These are phyloP conservation scores for Esox lucius DNA, from an alignment of 2,797 vertebrate genomes.

Conservation along the genomic window DNA sequence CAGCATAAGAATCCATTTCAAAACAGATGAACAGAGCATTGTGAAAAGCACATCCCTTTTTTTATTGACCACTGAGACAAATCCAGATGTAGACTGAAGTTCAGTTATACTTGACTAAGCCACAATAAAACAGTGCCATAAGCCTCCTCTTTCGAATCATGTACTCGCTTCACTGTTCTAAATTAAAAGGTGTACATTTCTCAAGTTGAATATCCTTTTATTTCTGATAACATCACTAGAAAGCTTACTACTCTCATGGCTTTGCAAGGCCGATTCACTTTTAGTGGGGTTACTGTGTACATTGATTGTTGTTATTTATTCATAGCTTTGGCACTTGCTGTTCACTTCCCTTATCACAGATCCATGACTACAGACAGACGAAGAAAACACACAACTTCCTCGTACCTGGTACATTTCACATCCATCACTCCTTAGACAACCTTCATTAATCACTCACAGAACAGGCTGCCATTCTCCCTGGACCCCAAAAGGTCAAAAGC, in stretches of 20 bases:
- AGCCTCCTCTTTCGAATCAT: not conserved
- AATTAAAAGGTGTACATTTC: conserved; percentile 6
- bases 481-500: too few relatives aligned
- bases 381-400: conserved; percentile 11
- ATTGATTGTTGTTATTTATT: not conserved
- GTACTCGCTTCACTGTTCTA: not conserved
- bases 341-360: conserved; percentile 3
- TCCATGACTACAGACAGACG: not conserved
- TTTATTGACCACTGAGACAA: not conserved
- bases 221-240: not conserved
- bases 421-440: conserved; percentile 5
- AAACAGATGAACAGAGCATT: not conserved
- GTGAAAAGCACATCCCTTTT: not conserved
- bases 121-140: too few relatives aligned
- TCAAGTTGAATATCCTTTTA: not conserved
- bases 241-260: not conserved
- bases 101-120: not conserved
- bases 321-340: not conserved
- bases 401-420: conserved; percentile 7
- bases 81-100: not conserved
- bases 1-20: not conserved
- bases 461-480: conserved; percentile 6
- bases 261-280: not conserved
- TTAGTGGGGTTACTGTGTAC: not conserved
- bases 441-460: conserved; percentile 39